Evolutionary conservation across 2,888 invertebrate species (phyloP).

Genomic region (Caradrina kadenii): DNA sequence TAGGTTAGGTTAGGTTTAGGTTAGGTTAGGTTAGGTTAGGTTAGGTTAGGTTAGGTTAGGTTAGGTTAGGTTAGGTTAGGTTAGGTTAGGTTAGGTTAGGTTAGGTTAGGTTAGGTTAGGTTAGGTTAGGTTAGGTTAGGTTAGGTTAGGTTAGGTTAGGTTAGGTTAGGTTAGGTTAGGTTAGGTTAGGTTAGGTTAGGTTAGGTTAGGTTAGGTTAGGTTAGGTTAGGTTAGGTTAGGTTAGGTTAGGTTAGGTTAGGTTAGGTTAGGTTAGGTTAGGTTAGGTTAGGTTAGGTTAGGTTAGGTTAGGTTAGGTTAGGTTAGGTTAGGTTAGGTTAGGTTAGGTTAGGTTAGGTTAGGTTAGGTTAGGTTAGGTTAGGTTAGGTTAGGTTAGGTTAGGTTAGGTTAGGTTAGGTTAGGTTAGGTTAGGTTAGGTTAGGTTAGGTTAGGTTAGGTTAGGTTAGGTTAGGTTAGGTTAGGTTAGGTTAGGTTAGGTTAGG

Average conservation of each 20-base stretch:
- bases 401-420: constrained; percentile 30
- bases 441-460: constrained; percentile 16
- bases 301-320: no score
- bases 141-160: no score
- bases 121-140: no score
- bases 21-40: constrained; percentile 50
- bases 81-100: no score
- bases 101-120: no score
- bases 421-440: constrained; percentile 13
- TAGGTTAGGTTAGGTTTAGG: constrained; percentile 19
- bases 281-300: no score
- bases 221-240: no score
- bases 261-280: no score
- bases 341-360: no score
- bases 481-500: constrained; percentile 16
- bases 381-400: constrained; percentile 53
- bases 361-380: constrained; percentile 46
- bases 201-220: constrained; percentile 16
- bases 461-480: constrained; percentile 16
- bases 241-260: no score
- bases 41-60: constrained; percentile 57
- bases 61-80: background rate
- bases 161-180: no score
- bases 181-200: constrained; percentile 18
- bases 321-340: no score